Percentiles rank a stretch among this genome's conserved stretches.
These are phyloP conservation scores for Plemyria rubiginata DNA, from an alignment of 2,888 invertebrate species.

Conservation along the genomic window DNA sequence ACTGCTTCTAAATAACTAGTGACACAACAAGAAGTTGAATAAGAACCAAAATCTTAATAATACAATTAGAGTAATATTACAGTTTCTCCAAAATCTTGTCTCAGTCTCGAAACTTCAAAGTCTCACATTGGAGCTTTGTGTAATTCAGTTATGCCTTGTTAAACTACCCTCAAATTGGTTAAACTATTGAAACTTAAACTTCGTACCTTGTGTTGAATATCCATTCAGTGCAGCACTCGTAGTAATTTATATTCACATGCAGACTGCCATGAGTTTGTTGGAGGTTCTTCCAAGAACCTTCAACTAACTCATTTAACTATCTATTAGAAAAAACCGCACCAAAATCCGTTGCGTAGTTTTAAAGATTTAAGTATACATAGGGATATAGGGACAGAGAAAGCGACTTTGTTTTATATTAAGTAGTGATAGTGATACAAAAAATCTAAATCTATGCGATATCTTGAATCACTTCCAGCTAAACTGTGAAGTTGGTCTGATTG, in stretches of 20 bases:
- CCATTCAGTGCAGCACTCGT: not conserved
- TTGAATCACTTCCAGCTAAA: conserved; percentile 14
- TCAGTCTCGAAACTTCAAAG: conserved; percentile 21
- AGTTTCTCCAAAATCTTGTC: conserved; percentile 20
- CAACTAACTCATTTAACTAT: too few relatives aligned
- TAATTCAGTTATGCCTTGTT: conserved; percentile 37
- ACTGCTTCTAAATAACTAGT: too few relatives aligned
- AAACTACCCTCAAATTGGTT: conserved; percentile 26
- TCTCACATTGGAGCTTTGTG: conserved; percentile 28
- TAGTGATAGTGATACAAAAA: too few relatives aligned
- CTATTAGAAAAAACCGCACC: too few relatives aligned
- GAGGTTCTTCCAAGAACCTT: too few relatives aligned
- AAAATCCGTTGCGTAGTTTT: too few relatives aligned
- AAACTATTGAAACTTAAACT: conserved; percentile 38
- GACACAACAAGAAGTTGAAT: too few relatives aligned
- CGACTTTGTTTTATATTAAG: too few relatives aligned
- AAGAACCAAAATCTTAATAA: too few relatives aligned
- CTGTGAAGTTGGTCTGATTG: conserved; percentile 46
- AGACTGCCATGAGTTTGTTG: too few relatives aligned
- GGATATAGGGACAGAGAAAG: too few relatives aligned
- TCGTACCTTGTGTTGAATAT: conserved; percentile 7
- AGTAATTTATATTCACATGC: not conserved
- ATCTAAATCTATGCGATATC: not conserved
- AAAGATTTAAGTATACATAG: too few relatives aligned
- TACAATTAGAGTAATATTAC: conserved; percentile 1